phyloP scores from a whole-genome alignment of 1,140 invertebrate genomes.

The Maconellicoccus hirsutus region DNA sequence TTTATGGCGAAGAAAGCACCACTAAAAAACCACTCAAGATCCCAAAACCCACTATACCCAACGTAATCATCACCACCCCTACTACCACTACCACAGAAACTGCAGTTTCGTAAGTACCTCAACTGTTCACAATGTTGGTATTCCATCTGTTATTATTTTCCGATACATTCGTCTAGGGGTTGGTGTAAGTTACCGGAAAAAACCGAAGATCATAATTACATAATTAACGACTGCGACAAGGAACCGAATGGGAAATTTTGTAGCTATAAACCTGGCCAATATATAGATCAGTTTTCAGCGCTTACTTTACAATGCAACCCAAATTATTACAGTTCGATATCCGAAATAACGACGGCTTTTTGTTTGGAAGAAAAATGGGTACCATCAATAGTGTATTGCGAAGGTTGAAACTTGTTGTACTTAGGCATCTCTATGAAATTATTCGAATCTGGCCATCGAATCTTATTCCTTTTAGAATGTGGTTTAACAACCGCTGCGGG shows the following conservation, averaged over 20 bases:
- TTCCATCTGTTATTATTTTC: too few relatives aligned
- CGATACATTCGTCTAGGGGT: neutral
- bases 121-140: too few relatives aligned
- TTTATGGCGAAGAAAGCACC: neutral
- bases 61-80: too few relatives aligned
- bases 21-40: neutral
- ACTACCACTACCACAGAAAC: too few relatives aligned
- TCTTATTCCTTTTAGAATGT: neutral
- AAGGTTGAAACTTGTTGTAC: neutral
- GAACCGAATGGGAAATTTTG: neutral
- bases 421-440: neutral
- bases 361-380: neutral
- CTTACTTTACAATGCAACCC: neutral
- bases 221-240: neutral
- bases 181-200: neutral
- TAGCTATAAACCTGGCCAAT: neutral
- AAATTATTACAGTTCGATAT: neutral
- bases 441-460: neutral
- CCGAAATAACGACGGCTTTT: neutral
- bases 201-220: neutral
- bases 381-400: neutral
- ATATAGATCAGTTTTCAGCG: neutral
- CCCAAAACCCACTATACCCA: too few relatives aligned
- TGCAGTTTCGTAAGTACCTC: too few relatives aligned
- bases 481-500: neutral